Evolutionary conservation across 2,797 vertebrate species (phyloP), one percentile per base, ranked within the genome.

Genomic region (Sciurus carolinensis): DNA sequence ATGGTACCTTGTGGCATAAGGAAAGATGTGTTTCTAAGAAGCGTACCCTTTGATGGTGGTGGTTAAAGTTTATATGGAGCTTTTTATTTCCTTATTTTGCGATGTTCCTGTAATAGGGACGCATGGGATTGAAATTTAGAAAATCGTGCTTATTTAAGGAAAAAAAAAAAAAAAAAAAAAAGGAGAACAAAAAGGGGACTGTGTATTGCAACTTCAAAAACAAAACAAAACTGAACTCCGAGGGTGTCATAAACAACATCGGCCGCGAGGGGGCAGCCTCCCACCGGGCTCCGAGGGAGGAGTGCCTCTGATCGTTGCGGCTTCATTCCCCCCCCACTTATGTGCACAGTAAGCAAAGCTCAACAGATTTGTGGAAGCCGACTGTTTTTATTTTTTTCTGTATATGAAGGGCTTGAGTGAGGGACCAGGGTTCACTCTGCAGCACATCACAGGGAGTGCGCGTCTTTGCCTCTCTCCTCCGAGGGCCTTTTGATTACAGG

Each of bases 191-290:
- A 72, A 75, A 71, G 69, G 84, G 36, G 42, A 18, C 50, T 44
- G 2, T 15, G 11, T 42, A n/a, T 26, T 50, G 42, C 50, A 72
- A 28, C 17, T 73, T 88, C 3, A 33, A 36, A 66, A 67, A 30
- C 2, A 77, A 33, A 42, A 67, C 62, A 77, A 33, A 42, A 67
- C 62, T 33, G 50, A 10, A 54, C 7, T 44, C 8, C 4, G 15
- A 13, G 77, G 30, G 15, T 39, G 71, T 94, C 80, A 3, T 87
- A 54, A 50, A 24, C 4, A 10, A 0, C 0, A 15, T 62, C 22
- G 85, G 95, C 30, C 97, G 80, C 73, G 0, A 96, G 97, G 95
- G 94, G 97, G 94, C 96, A 97, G 97, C 86, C 73, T 83, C 62
- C 28, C 62, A 24, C 93, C 54, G 50, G 85, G 75, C 71, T 94